These are phyloP conservation scores for Platypus cylindrus DNA, from an alignment of 2,888 invertebrate genomes.

Conservation along the genomic window DNA sequence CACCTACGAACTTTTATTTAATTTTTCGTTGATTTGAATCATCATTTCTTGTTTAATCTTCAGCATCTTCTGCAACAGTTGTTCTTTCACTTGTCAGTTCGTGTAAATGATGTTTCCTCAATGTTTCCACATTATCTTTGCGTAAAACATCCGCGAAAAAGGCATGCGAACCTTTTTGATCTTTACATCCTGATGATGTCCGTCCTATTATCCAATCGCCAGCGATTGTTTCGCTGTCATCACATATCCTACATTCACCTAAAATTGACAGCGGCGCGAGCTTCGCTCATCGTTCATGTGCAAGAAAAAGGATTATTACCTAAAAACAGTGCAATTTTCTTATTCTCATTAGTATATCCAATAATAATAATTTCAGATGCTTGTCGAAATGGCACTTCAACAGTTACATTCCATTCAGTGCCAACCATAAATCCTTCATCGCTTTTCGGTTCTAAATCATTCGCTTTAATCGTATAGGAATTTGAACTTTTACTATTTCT, in stretches of 20 bases:
- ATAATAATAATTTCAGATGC: slow-evolving; percentile 24
- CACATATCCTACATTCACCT: slow-evolving; percentile 32
- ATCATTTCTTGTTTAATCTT: not conserved
- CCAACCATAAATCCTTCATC: slow-evolving; percentile 22
- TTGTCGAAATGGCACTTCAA: slow-evolving; percentile 23
- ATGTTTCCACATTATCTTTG: slow-evolving; percentile 20
- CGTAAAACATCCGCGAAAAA: slow-evolving; percentile 26
- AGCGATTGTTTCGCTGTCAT: slow-evolving; percentile 25
- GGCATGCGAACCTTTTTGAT: slow-evolving; percentile 24
- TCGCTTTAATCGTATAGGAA: slow-evolving; percentile 3
- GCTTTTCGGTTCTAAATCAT: slow-evolving; percentile 12
- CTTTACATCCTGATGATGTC: slow-evolving; percentile 27
- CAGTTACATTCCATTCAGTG: slow-evolving; percentile 24
- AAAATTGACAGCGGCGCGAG: slow-evolving; percentile 7
- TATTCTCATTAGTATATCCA: slow-evolving; percentile 20
- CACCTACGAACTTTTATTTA: not conserved
- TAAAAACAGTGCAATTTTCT: slow-evolving; percentile 26
- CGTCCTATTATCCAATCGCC: slow-evolving; percentile 29
- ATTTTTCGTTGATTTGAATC: not conserved
- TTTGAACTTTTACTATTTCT: slow-evolving; percentile 4
- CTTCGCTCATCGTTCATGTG: no score
- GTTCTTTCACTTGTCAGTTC: slow-evolving; percentile 1
- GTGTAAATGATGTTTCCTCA: slow-evolving; percentile 17
- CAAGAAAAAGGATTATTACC: no score
- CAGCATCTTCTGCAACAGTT: not conserved